These are phyloP conservation scores for Mimumesa dahlbomi DNA, from an alignment of 2,888 invertebrate species.

Conservation along the genomic window DNA sequence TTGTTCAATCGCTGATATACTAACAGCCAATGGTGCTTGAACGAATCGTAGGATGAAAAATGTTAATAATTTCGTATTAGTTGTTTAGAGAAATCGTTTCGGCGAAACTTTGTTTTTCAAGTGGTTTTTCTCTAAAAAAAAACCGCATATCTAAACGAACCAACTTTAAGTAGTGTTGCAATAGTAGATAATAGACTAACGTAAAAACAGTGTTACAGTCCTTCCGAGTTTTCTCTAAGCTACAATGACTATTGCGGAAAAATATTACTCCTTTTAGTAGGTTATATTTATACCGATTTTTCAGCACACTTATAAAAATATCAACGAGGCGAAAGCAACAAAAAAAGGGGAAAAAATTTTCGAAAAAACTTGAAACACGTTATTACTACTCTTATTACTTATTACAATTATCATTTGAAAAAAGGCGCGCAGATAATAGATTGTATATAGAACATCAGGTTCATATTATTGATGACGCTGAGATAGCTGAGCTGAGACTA, in stretches of 20 bases:
- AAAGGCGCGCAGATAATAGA: constrained; percentile 64
- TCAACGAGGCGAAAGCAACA: constrained; percentile 59
- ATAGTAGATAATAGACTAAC: constrained; percentile 60
- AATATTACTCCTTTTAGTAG: constrained; percentile 71
- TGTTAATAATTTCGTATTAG: constrained; percentile 56
- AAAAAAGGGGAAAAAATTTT: constrained; percentile 47
- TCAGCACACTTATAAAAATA: constrained; percentile 71
- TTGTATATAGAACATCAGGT: constrained; percentile 75
- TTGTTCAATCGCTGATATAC: constrained; percentile 58
- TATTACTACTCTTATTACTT: constrained; percentile 61
- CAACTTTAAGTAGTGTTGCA: constrained; percentile 59
- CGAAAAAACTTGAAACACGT: constrained; percentile 55
- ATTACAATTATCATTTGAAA: constrained; percentile 60
- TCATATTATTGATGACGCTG: constrained; percentile 73
- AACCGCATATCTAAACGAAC: constrained; percentile 46
- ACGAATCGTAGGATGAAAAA: constrained; percentile 57
- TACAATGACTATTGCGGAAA: constrained; percentile 69
- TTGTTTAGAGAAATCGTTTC: constrained; percentile 48
- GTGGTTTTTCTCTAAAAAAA: constrained; percentile 42
- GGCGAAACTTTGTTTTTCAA: constrained; percentile 47
- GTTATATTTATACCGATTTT: constrained; percentile 77
- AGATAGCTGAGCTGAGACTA: constrained; percentile 71
- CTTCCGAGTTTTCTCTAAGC: constrained; percentile 74
- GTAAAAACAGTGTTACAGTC: constrained; percentile 70
- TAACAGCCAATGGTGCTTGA: constrained; percentile 63